Conservation (phyloP, 1,140 invertebrate species). For the Zaprionus ornatus region DNA sequence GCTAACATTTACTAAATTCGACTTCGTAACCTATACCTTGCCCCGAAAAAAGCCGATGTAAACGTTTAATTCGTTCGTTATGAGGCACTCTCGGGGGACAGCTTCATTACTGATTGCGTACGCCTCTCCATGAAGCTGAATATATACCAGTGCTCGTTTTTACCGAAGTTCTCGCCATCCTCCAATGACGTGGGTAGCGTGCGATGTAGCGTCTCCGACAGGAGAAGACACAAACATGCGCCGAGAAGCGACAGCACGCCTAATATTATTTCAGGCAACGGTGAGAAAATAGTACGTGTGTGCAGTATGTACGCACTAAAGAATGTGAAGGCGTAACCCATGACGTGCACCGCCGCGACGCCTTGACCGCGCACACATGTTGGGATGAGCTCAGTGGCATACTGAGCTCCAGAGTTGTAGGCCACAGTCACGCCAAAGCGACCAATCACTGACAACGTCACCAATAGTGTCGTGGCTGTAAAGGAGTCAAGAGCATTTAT, state of each 20-base stretch:
- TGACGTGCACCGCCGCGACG: slow-evolving; percentile 85
- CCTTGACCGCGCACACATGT: slow-evolving; percentile 87
- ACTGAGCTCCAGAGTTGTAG: slow-evolving; percentile 87
- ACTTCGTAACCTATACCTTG: not conserved
- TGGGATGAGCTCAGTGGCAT: slow-evolving; percentile 88
- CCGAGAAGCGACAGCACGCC: slow-evolving; percentile 85
- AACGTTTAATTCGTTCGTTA: not conserved
- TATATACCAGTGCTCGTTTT: slow-evolving; percentile 83
- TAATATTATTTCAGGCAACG: slow-evolving; percentile 84
- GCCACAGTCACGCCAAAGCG: slow-evolving; percentile 87
- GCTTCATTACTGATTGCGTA: slow-evolving; percentile 52
- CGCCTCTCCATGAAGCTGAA: slow-evolving; percentile 73
- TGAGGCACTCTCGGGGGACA: slow-evolving; percentile 26
- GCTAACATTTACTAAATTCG: slow-evolving; percentile 63
- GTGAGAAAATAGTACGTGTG: slow-evolving; percentile 83
- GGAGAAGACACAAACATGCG: slow-evolving; percentile 84
- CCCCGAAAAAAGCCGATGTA: slow-evolving; percentile 35
- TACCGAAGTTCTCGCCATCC: slow-evolving; percentile 87
- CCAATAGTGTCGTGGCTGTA: slow-evolving; percentile 57
- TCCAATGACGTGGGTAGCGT: slow-evolving; percentile 85
- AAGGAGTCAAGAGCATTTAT: not conserved
- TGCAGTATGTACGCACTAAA: slow-evolving; percentile 77
- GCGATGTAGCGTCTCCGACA: slow-evolving; percentile 82
- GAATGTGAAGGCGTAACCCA: slow-evolving; percentile 85
- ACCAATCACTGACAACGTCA: slow-evolving; percentile 84